Evolutionary conservation across 2,888 invertebrate species (phyloP).

Genomic region (Epistrophella euchroma): DNA sequence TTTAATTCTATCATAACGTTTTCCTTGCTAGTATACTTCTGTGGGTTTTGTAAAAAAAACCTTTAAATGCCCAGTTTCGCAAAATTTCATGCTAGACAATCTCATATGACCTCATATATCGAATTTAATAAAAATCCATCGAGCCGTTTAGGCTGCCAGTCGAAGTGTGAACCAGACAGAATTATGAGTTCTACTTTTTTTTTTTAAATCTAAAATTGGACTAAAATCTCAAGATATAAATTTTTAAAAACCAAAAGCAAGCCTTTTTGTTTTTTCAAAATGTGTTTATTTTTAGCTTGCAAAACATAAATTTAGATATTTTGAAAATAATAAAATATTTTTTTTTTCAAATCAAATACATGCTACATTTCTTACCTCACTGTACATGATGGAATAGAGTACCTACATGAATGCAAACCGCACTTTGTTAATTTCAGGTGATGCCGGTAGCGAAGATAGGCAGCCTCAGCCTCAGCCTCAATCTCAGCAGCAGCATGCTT

Average conservation of each 20-base stretch:
- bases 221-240: no score
- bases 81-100: no score
- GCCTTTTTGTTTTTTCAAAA: no score
- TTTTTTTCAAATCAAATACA: background rate
- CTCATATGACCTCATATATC: background rate
- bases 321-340: background rate
- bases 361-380: background rate
- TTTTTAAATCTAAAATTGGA: no score
- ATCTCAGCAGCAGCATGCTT: slow-evolving; percentile 17
- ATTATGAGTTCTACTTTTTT: background rate
- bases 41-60: no score
- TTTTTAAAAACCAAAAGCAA: background rate
- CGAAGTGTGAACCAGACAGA: background rate
- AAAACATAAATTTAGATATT: no score
- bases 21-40: no score
- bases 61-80: no score
- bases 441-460: slow-evolving; percentile 34
- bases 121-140: background rate
- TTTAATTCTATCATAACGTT: no score
- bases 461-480: slow-evolving; percentile 14
- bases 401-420: slow-evolving; percentile 35
- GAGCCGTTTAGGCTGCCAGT: no score
- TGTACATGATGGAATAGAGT: background rate
- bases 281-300: no score
- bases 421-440: slow-evolving; percentile 43